Conservation (phyloP, 2,888 invertebrate species). For the Sphaerophoria rueppellii region DNA sequence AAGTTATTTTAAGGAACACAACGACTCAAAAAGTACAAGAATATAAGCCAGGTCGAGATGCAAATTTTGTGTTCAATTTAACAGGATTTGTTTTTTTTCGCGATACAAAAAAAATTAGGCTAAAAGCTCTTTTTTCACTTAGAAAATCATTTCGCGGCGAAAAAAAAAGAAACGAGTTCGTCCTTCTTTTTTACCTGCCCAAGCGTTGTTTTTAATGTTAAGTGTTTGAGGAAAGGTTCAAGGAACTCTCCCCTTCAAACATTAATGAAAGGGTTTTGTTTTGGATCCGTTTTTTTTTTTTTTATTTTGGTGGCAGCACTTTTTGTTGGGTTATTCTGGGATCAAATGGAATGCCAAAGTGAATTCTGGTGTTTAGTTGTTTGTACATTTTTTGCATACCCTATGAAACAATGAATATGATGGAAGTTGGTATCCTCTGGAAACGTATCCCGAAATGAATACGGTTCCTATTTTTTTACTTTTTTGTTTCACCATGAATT, state of each 20-base stretch:
- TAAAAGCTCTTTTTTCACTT: constrained; percentile 46
- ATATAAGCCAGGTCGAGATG: constrained; percentile 21
- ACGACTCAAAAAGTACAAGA: constrained; percentile 1
- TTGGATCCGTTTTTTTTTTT: neutral
- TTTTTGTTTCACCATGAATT: constrained; percentile 15
- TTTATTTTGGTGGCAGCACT: no score
- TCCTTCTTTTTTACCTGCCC: constrained; percentile 4
- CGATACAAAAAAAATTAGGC: constrained; percentile 44
- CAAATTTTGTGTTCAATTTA: constrained; percentile 19
- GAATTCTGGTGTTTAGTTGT: constrained; percentile 52
- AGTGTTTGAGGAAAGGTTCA: constrained; percentile 10
- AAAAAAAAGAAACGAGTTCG: neutral
- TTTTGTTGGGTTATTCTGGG: constrained; percentile 3
- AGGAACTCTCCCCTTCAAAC: constrained; percentile 1
- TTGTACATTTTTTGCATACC: constrained; percentile 3
- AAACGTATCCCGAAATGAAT: constrained; percentile 27
- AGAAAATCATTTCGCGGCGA: constrained; percentile 44
- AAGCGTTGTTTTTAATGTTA: constrained; percentile 30
- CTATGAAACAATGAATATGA: neutral
- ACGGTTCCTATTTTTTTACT: neutral
- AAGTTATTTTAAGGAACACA: neutral
- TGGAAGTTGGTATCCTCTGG: neutral
- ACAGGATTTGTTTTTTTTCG: constrained; percentile 12
- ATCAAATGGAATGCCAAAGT: constrained; percentile 56
- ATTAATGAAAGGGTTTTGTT: constrained; percentile 35